Percentiles rank a stretch among this genome's conserved stretches.
These are phyloP conservation scores for Drosophila prostipennis DNA, from an alignment of 2,888 invertebrate species.

Conservation along the genomic window DNA sequence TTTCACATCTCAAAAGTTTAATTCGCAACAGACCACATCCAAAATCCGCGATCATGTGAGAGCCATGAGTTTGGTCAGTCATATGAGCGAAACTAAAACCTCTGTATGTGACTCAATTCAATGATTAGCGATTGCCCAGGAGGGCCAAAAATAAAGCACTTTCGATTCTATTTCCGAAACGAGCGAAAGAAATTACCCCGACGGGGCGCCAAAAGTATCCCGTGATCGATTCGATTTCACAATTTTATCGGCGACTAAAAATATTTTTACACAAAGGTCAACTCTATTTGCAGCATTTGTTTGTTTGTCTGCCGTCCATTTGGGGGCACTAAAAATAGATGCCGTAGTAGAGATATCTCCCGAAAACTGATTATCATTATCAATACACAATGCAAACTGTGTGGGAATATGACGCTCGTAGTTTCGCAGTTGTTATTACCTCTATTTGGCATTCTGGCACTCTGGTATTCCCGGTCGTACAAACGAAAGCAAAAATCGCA, in stretches of 20 bases:
- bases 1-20: neutral
- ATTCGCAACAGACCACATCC: slow-evolving; percentile 1
- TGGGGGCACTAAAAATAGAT: slow-evolving; percentile 26
- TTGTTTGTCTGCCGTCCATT: neutral
- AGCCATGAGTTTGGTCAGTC: slow-evolving; percentile 6
- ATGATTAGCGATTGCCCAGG: slow-evolving; percentile 19
- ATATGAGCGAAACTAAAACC: slow-evolving; percentile 13
- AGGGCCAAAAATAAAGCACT: slow-evolving; percentile 32
- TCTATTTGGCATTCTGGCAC: neutral
- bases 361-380: slow-evolving; percentile 16
- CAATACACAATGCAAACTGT: neutral
- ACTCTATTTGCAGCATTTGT: slow-evolving; percentile 35
- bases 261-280: slow-evolving; percentile 41
- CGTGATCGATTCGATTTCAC: slow-evolving; percentile 42
- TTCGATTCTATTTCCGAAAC: slow-evolving; percentile 13
- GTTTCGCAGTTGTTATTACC: slow-evolving; percentile 1
- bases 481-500: slow-evolving; percentile 19
- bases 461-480: slow-evolving; percentile 33
- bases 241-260: slow-evolving; percentile 30
- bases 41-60: slow-evolving; percentile 28
- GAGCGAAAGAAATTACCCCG: slow-evolving; percentile 1
- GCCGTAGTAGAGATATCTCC: slow-evolving; percentile 9
- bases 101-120: slow-evolving; percentile 35
- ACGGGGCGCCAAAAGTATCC: slow-evolving; percentile 10
- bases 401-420: slow-evolving; percentile 24